Evolutionary conservation across 37 sponge, comb jelly and placozoan genomes (phyloP).

Genomic region (Agelas oroides): DNA sequence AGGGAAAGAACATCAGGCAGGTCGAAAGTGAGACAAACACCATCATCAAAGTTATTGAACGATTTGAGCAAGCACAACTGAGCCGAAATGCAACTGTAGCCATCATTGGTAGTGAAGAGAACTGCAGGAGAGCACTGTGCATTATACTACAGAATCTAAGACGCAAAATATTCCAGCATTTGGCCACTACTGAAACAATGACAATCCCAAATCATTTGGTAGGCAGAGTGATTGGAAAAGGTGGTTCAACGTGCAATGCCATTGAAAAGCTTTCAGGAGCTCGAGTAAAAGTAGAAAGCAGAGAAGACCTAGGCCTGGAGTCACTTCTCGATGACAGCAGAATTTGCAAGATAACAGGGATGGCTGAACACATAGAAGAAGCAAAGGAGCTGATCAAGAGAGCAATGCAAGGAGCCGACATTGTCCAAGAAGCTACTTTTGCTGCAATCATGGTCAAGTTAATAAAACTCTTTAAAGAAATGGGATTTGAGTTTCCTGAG

Average conservation of each 20-base stretch:
- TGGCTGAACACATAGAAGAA: constrained; percentile 28
- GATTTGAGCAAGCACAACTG: background rate
- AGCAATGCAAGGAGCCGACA: constrained; percentile 22
- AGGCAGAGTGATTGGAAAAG: constrained; percentile 48
- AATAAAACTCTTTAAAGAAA: too few relatives aligned
- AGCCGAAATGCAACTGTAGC: constrained; percentile 8
- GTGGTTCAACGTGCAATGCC: constrained; percentile 15
- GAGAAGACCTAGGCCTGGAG: constrained; percentile 17
- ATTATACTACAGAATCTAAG: constrained; percentile 28
- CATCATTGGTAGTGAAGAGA: constrained; percentile 51
- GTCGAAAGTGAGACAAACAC: constrained; percentile 72
- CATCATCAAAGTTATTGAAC: constrained; percentile 33
- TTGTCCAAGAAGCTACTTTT: constrained; percentile 2
- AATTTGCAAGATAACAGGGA: constrained; percentile 40
- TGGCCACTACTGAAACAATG: constrained; percentile 30
- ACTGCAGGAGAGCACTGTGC: constrained; percentile 38
- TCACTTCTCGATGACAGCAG: background rate
- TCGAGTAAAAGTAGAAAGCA: constrained; percentile 4
- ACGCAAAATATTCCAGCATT: constrained; percentile 11
- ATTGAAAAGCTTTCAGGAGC: constrained; percentile 53
- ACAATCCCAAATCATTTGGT: constrained; percentile 10
- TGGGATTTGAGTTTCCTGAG: too few relatives aligned
- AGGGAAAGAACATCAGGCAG: constrained; percentile 68
- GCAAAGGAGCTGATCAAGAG: constrained; percentile 33
- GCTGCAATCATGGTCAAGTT: constrained; percentile 14